Evolutionary conservation across 2,797 vertebrate species (phyloP), one percentile per base, ranked within the genome.

Genomic region (Etheostoma perlongum): DNA sequence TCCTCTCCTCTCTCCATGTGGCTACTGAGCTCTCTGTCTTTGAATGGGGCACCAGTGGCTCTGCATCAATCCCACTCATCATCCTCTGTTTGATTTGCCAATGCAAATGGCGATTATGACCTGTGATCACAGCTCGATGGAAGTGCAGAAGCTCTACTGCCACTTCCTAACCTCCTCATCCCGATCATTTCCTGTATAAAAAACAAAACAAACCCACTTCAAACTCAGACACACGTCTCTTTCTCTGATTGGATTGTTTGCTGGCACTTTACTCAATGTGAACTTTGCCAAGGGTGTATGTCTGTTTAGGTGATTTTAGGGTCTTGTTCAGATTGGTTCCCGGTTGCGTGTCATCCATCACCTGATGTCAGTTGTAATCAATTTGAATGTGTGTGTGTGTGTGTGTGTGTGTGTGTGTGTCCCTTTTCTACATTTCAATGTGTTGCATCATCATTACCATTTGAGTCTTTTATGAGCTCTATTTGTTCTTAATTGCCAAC

Each of bases 251-350:
- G 88, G 91, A 93, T 92, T 64, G 82, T 92, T 92, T 92, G 85
- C 91, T 93, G 93, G 90, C 93, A 94, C 93, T 94, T 94, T 92
- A 93, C 89, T 93, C 90, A 82, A 86, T 81, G 92, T 92, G 91
- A 93, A 92, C 89, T 93, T 94, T 93, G 92, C 93, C 93, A 93
- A 91, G 93, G 88, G 89, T 91, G 88, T 91, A 65, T 86, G 83
- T 91, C 68, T 79, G 78, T 84, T 85, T 88, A 72, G 82, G 81
- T 83, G 84, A 90, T 83, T 85, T 89, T 84, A 86, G 88, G 81
- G 80, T 91, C 85, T 88, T 81, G 78, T 88, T 90, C 61, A 52
- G 81, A 88, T 84, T 78, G 88, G 71, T 85, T 83, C 83, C 76
- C 60, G 30, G 76, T 82, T 77, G 72, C n/a, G 60, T 79, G 78